These are phyloP conservation scores for Pterophyllum scalare DNA, from an alignment of 2,113 vertebrate genomes.

Conservation along the genomic window DNA sequence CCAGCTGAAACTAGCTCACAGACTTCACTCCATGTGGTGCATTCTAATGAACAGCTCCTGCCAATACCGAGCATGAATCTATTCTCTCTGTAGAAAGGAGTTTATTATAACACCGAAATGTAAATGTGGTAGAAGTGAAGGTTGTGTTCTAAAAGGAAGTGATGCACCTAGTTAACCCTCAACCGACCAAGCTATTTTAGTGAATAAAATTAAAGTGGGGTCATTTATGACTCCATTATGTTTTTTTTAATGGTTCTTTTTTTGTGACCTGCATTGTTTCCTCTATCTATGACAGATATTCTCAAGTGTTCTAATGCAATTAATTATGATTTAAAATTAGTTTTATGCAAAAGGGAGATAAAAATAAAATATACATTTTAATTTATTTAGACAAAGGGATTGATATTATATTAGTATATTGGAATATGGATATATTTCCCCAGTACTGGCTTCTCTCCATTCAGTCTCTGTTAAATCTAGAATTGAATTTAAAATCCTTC, in stretches of 20 bases:
- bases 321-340: not conserved
- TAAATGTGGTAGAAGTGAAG: not conserved
- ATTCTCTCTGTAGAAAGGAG: not conserved
- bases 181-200: not conserved
- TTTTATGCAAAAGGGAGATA: not conserved
- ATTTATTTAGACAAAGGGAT: not conserved
- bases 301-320: not conserved
- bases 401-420: not conserved
- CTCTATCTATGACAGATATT: not conserved
- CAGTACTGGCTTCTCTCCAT: not conserved
- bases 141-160: not conserved
- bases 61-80: not conserved
- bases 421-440: not conserved
- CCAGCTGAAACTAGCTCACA: slow-evolving; percentile 4
- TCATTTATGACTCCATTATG: not conserved
- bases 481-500: not conserved
- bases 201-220: not conserved
- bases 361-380: not conserved
- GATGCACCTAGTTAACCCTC: not conserved
- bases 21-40: not conserved
- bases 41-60: not conserved
- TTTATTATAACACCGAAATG: not conserved
- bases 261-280: not conserved
- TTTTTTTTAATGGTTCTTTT: not conserved
- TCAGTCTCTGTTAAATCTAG: not conserved